Evolutionary conservation across 2,888 invertebrate species (phyloP), one percentile per base, ranked within the genome.

Genomic region (Lasioglossum vierecki): DNA sequence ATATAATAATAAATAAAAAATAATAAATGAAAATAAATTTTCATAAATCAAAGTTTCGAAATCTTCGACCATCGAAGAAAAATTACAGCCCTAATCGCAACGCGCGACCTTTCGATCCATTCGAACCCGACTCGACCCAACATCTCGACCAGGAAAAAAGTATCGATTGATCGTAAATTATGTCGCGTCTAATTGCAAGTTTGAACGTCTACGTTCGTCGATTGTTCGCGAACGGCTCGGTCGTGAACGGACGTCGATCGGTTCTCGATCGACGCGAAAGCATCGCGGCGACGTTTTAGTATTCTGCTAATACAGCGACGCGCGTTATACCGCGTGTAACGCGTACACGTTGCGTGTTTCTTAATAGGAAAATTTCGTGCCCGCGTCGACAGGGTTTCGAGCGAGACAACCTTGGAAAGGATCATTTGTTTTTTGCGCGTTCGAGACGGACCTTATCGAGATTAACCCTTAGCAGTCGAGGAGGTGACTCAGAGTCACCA

Each of bases 131-230:
- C 2, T 22, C 39, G 44, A 53, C 2, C 30, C n/a, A 44, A 13
- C 44, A 13, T 44, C 44, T 44, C 3, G 39, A 30, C 0, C 3
- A 22, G 9, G 4, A 68, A 60, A 60, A 60, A 18, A 73, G 73
- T 86, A 79, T 80, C 81, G 81, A 15, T 49, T 78, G 78, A 74
- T 79, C 79, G 82, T 82, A 85, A 77, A 85, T 82, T 82, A 82
- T 82, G 66, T 5, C 41, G 74, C 68, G 86, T 79, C 41, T 39
- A 39, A 39, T 39, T 39, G 39, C 79, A 71, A 63, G 82, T 18
- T 70, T 76, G 44, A 77, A 79, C 84, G 85, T 84, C 85, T 84
- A 85, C 71, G 84, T 85, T 84, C 85, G 76, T 68, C 57, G 79
- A 84, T 75, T 63, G 84, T 76, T 83, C 78, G 77, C 22, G n/a